Evolutionary conservation across 2,888 invertebrate species (phyloP).

Genomic region (Drosophila subsilvestris): DNA sequence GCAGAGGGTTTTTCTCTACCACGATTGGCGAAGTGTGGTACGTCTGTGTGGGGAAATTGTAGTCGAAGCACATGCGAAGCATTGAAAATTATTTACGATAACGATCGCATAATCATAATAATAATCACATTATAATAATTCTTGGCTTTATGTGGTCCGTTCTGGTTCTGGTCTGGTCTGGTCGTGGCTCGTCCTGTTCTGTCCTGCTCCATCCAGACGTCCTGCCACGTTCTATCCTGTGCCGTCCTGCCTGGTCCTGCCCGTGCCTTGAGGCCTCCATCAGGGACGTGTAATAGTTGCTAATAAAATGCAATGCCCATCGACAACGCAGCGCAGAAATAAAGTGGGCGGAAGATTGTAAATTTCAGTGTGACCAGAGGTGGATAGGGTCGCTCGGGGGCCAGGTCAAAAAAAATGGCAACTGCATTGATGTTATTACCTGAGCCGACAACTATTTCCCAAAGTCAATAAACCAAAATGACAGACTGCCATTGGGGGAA

Average conservation of each 20-base stretch:
- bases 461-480: conserved; percentile 80
- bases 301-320: conserved; percentile 80
- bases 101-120: conserved; percentile 81
- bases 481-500: conserved; percentile 41
- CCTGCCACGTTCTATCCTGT: background rate
- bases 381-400: conserved; percentile 1
- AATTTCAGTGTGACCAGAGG: conserved; percentile 10
- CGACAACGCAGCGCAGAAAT: conserved; percentile 42
- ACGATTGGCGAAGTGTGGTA: conserved; percentile 10
- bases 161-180: conserved; percentile 32
- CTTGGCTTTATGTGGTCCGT: conserved; percentile 71
- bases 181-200: conserved; percentile 5
- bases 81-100: conserved; percentile 81
- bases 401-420: conserved; percentile 74
- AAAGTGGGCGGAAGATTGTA: conserved; percentile 25
- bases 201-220: background rate
- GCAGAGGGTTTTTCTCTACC: conserved; percentile 32
- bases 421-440: conserved; percentile 81
- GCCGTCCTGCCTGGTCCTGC: background rate
- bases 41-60: conserved; percentile 39
- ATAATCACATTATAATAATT: conserved; percentile 81
- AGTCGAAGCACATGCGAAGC: conserved; percentile 74
- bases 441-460: conserved; percentile 76
- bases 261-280: conserved; percentile 27
- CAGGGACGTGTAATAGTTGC: conserved; percentile 73